Evolutionary conservation across 1,140 invertebrate species (phyloP).

Genomic region (Lerema accius): DNA sequence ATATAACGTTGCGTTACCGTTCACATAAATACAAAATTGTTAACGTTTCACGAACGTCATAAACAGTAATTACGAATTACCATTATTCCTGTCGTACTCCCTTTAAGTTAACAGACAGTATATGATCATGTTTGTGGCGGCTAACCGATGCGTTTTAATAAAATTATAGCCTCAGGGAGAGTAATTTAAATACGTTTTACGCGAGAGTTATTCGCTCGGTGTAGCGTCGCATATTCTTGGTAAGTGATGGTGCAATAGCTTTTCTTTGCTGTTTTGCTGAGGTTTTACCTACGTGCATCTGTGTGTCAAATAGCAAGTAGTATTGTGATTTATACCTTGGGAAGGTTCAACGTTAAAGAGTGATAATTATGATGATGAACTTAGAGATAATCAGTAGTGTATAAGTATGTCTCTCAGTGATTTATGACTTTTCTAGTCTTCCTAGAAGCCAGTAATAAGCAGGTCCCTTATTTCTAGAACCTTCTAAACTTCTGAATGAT

Average conservation of each 20-base stretch:
- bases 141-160: constrained; percentile 28
- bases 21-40: constrained; percentile 17
- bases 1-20: constrained; percentile 12
- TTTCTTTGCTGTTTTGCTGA: constrained; percentile 8
- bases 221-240: constrained; percentile 15
- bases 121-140: constrained; percentile 28
- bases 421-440: no score
- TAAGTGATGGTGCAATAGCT: constrained; percentile 21
- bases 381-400: no score
- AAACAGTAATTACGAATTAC: constrained; percentile 30
- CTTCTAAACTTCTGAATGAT: no score
- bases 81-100: constrained; percentile 25
- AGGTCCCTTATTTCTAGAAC: no score
- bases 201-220: constrained; percentile 28
- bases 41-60: constrained; percentile 18
- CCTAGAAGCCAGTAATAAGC: no score
- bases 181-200: constrained; percentile 32
- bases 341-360: no score
- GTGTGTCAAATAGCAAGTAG: background rate
- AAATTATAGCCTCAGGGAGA: constrained; percentile 24
- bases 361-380: no score
- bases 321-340: no score
- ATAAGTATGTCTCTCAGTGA: no score
- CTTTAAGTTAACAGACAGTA: constrained; percentile 27
- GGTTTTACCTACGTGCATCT: background rate